phyloP scores from a whole-genome alignment of 1,140 invertebrate genomes.

The Macrostomum lignano region DNA sequence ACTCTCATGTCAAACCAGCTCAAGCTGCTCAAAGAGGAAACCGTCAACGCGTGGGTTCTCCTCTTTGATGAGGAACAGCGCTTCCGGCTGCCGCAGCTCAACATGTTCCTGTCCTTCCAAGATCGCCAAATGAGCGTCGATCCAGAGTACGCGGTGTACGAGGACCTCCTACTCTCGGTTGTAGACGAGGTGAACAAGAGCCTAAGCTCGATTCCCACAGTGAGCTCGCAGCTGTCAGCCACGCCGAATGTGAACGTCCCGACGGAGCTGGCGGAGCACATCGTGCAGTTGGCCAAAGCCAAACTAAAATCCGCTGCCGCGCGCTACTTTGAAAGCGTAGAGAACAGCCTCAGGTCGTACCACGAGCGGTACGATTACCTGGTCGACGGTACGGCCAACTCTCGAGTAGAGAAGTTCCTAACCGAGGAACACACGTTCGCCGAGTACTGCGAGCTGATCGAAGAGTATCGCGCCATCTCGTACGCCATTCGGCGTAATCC shows the following conservation, averaged over 20 bases:
- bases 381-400: conserved; percentile 20
- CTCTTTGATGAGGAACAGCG: conserved; percentile 21
- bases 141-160: conserved; percentile 17
- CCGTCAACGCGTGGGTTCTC: conserved; percentile 16
- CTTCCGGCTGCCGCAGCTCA: conserved; percentile 16
- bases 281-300: conserved; percentile 16
- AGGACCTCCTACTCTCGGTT: conserved; percentile 19
- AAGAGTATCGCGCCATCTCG: conserved; percentile 17
- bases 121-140: conserved; percentile 24
- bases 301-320: conserved; percentile 20
- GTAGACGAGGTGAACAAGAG: no score
- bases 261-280: conserved; percentile 16
- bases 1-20: conserved; percentile 26
- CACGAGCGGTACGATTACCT: conserved; percentile 24
- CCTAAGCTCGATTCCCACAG: no score
- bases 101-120: conserved; percentile 25
- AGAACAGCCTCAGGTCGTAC: conserved; percentile 1
- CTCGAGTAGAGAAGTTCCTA: conserved; percentile 20
- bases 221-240: no score
- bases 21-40: conserved; percentile 14
- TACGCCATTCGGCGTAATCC: conserved; percentile 20
- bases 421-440: conserved; percentile 22
- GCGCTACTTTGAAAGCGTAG: background rate
- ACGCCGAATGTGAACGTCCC: no score
- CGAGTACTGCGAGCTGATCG: conserved; percentile 24